phyloP scores from a whole-genome alignment of 2,113 vertebrate genomes.

The Pycnonotus jocosus region DNA sequence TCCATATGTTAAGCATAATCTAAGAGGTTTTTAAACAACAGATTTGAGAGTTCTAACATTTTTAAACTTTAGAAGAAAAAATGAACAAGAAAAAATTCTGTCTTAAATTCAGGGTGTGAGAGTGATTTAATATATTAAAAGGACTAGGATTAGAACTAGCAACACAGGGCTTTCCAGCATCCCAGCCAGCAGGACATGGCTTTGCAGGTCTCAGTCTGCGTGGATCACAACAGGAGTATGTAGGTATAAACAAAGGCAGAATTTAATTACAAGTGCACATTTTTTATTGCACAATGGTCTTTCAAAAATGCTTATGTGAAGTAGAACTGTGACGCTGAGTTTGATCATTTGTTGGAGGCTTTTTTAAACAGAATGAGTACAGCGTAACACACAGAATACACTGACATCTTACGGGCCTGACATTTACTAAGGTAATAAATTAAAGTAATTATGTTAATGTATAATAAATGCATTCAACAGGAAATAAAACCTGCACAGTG shows the following conservation, averaged over 20 bases:
- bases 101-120: neutral
- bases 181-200: neutral
- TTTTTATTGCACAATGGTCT: slow-evolving; percentile 14
- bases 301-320: neutral
- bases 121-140: neutral
- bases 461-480: slow-evolving; percentile 18
- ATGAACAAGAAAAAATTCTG: fast-evolving
- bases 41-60: neutral
- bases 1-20: neutral
- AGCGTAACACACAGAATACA: neutral
- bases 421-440: slow-evolving; percentile 42
- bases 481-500: neutral
- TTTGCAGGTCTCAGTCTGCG: neutral
- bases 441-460: slow-evolving; percentile 29
- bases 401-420: neutral
- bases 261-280: slow-evolving; percentile 14
- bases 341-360: neutral
- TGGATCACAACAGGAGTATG: neutral
- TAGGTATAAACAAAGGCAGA: slow-evolving; percentile 10
- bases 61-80: fast-evolving
- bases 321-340: neutral
- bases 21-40: fast-evolving
- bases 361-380: neutral
- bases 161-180: neutral
- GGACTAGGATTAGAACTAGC: neutral